Percentiles rank a stretch among this genome's conserved stretches.
phyloP scores from a whole-genome alignment of 92 coral and sea anemone genomes.

The Diadumene lineata region DNA sequence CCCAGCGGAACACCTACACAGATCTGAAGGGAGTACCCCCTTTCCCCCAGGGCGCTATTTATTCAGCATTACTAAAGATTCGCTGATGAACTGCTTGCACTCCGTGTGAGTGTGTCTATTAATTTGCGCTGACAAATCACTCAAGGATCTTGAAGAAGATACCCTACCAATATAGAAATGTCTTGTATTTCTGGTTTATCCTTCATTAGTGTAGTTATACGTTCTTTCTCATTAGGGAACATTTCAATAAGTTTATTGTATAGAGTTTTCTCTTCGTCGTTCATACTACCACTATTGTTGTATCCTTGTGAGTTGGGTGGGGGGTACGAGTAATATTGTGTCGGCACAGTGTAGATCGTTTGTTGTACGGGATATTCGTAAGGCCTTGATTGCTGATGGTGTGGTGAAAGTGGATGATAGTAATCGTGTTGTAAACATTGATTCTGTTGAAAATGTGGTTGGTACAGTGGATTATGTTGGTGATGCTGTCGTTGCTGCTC shows the following conservation, averaged over 20 bases:
- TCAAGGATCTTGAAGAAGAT: background rate
- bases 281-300: conserved; percentile 13
- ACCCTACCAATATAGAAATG: background rate
- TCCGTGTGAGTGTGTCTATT: background rate
- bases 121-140: background rate
- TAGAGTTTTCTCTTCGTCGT: background rate
- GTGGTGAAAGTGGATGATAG: background rate
- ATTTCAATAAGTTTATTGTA: background rate
- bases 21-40: too few relatives aligned
- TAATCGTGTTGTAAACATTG: background rate
- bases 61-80: too few relatives aligned
- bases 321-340: conserved; percentile 8
- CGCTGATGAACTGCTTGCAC: too few relatives aligned
- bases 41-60: too few relatives aligned
- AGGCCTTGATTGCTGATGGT: background rate
- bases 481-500: background rate
- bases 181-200: background rate
- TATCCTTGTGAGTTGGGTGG: conserved; percentile 2
- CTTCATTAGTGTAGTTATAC: background rate
- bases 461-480: background rate
- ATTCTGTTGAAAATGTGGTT: background rate
- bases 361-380: background rate
- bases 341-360: background rate
- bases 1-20: too few relatives aligned
- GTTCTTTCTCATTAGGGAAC: background rate